phyloP scores from a whole-genome alignment of 2,797 vertebrate species.

The Muscicapa comitata region DNA sequence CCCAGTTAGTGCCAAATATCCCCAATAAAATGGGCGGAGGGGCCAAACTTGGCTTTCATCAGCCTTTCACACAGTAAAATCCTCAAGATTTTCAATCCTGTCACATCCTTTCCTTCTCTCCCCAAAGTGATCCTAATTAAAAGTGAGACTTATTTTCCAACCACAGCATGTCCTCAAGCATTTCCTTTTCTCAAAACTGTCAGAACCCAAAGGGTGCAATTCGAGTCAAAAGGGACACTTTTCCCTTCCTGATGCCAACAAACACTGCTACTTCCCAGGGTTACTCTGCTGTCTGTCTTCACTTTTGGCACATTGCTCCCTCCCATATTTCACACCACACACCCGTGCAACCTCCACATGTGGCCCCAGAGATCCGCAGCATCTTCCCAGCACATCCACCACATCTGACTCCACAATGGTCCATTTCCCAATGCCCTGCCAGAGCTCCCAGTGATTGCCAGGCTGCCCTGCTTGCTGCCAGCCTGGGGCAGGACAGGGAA shows the following conservation, averaged over 20 bases:
- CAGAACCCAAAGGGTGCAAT: conserved; percentile 21
- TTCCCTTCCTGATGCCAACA: background rate
- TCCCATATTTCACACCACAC: background rate
- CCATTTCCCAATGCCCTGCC: background rate
- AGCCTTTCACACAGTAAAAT: background rate
- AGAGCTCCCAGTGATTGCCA: background rate
- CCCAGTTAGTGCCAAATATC: background rate
- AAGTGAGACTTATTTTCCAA: background rate
- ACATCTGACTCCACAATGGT: fast-evolving
- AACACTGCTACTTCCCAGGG: conserved; percentile 5
- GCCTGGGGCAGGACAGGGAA: background rate
- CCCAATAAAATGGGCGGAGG: fast-evolving
- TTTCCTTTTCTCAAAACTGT: conserved; percentile 9
- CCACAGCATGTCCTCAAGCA: background rate
- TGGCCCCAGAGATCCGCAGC: background rate
- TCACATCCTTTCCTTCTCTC: background rate
- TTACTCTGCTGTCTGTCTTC: background rate
- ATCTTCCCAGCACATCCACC: background rate
- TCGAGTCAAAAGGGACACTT: background rate
- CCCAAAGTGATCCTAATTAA: background rate
- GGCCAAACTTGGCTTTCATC: background rate
- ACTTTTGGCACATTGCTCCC: background rate
- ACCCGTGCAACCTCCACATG: fast-evolving
- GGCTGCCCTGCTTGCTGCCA: background rate
- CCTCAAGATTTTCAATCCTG: background rate